Base-by-base conservation (phyloP, 2,113 vertebrate species). In the Myodes glareolus region DNA sequence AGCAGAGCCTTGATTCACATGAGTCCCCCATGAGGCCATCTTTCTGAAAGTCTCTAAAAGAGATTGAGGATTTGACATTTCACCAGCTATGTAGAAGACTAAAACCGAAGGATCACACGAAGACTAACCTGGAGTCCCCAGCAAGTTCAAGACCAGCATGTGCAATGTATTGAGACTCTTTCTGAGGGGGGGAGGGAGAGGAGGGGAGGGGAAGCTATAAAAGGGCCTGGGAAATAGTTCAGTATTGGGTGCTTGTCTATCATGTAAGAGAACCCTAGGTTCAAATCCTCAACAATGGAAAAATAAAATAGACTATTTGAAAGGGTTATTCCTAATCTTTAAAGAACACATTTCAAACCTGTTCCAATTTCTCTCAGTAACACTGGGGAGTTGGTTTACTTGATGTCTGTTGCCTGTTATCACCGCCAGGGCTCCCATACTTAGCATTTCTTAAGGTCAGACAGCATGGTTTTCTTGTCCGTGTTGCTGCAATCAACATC, bases 371-470 rank as follows among this genome's bases (percentile, higher is more conserved):
- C 61, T 87, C 88, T 70, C 21, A 75, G 23, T 36, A 92, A 63
- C 52, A 75, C 2, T 87, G 50, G n/a, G 45, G 75, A 93, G 52
- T 7, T 21, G 50, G 85, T 52, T 45, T 31, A 67, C 39, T 80
- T 75, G 50, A 82, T n/a, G 55, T 90, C 75, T 91, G 58, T 61
- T 92, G 45, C 23, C 68, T 89, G 77, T 89, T 94, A 92, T 75
- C 85, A 92, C 87, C 87, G 55, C 89, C 73, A 94, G 87, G 91
- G 94, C 87, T 39, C n/a, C 29, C 50, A 52, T 58, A 55, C 78
- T 97, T 70, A 95, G 77, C 55, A 85, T 90, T 88, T 92, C 65
- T 95, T 97, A 96, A 96, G 94, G 72, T 97, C 77, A 90, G 73
- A 31, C 63, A 39, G 27, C 39, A 89, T 95, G n/a, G 70, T 47